Base-by-base conservation (phyloP, 2,113 vertebrate species). In the Myiozetetes cayanensis region DNA sequence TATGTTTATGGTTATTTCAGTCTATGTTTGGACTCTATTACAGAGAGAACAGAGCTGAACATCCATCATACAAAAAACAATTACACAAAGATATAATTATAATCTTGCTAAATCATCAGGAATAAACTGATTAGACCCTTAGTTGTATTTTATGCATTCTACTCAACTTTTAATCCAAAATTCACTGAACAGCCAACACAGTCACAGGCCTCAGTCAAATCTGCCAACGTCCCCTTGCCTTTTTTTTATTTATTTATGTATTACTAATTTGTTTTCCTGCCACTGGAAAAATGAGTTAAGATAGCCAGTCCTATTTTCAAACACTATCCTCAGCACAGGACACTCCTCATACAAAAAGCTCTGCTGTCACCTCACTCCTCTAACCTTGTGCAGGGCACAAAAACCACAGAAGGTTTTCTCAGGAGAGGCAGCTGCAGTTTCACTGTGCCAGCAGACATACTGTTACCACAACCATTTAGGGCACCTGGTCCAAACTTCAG, bases 1-100 rank as follows among this genome's bases (percentile, higher is more conserved):
- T 49, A 90, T 39, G 70, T 79, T 93, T 92, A 85, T 70, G 87
- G 63, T 61, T 90, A 94, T 71, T 97, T 86, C 70, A 86, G 72
- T 55, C 75, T 81, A 63, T 95, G 56, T 75, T 97, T 91, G 83
- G 78, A 74, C 52, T 85, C 68, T n/a, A 44, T 59, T 84, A 81
- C 3, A 61, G 72, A 74, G 71, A 83, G 75, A 86, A 85, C 3
- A 78, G 56, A 72, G 73, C 47, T 71, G 47, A 92, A 87, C 61
- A 93, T 92, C 35, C 8, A 5, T 74, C 75, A 93, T 25, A 93
- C 43, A 52, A 86, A 89, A 93, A 87, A 62, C 59, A 94, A 89
- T 81, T 87, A 92, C 84, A 89, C 41, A 85, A 91, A 83, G 37
- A 73, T 55, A 62, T 52, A 86, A 88, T 85, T 91, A 90, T 21